Percentiles rank a stretch among this genome's conserved stretches.
phyloP scores from a whole-genome alignment of 30 jellyfish, hydroid and myxozoan genomes.

The Calvadosia cruxmelitensis region DNA sequence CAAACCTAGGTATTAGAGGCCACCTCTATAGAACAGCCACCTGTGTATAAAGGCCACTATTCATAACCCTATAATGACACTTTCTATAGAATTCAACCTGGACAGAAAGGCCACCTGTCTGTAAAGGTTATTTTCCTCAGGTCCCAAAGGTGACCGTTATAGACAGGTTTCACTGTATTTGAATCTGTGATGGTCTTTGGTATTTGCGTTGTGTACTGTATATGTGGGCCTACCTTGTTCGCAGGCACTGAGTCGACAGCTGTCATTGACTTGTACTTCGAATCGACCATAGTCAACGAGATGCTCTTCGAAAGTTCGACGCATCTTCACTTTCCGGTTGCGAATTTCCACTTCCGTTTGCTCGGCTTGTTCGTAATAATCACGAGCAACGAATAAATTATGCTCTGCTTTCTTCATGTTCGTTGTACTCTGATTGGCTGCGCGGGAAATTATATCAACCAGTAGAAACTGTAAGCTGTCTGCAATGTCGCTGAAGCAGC shows the following conservation, averaged over 20 bases:
- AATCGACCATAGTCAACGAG: conserved; percentile 78
- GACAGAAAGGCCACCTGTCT: no score
- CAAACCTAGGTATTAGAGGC: no score
- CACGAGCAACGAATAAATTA: conserved; percentile 71
- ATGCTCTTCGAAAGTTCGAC: conserved; percentile 52
- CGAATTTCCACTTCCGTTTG: conserved; percentile 50
- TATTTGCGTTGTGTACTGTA: no score
- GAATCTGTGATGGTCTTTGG: no score
- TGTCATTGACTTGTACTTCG: conserved; percentile 81
- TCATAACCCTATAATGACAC: no score
- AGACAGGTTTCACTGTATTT: no score
- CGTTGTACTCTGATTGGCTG: conserved; percentile 89
- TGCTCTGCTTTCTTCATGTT: conserved; percentile 83
- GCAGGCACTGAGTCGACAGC: conserved; percentile 52
- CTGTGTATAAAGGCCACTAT: no score
- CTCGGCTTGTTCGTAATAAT: conserved; percentile 64
- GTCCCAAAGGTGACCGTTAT: no score
- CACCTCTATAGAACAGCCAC: no score
- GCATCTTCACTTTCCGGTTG: conserved; percentile 34
- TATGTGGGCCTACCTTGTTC: conserved; percentile 62
- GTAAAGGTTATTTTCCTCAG: no score
- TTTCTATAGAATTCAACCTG: no score
- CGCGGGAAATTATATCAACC: conserved; percentile 51
- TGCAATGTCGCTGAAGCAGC: conserved; percentile 85
- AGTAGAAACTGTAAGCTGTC: conserved; percentile 63